These are phyloP conservation scores for Drosophila nebulosa DNA, from an alignment of 1,140 invertebrate species.

Conservation along the genomic window DNA sequence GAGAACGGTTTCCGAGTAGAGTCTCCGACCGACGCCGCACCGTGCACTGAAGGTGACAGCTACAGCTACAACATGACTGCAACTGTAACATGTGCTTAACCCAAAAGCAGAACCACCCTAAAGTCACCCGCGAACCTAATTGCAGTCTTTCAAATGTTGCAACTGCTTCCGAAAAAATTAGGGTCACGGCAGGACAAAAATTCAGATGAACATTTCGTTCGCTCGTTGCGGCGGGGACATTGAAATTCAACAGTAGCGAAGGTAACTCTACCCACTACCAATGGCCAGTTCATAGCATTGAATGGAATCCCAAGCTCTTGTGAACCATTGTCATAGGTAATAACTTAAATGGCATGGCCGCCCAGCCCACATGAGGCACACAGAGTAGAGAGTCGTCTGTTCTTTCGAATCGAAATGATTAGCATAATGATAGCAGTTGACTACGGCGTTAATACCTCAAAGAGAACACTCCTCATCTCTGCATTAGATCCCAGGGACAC, in stretches of 20 bases:
- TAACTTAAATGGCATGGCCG: neutral
- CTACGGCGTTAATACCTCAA: conserved; percentile 46
- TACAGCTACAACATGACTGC: conserved; percentile 34
- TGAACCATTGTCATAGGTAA: neutral
- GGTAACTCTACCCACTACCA: neutral
- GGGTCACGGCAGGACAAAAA: conserved; percentile 38
- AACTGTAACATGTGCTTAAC: conserved; percentile 61
- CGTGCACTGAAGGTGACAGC: conserved; percentile 28
- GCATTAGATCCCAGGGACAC: conserved; percentile 14
- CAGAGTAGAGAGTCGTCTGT: neutral
- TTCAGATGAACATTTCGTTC: conserved; percentile 43
- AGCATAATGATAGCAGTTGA: conserved; percentile 43
- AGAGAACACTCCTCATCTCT: conserved; percentile 18
- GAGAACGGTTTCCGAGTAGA: conserved; percentile 26
- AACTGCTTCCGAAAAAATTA: conserved; percentile 63
- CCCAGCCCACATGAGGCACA: neutral
- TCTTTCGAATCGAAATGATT: conserved; percentile 35
- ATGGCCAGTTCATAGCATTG: neutral
- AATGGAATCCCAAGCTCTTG: neutral
- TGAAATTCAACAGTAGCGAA: conserved; percentile 11
- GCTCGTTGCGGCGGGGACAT: no score
- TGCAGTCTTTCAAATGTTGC: conserved; percentile 57
- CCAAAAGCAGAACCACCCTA: conserved; percentile 46
- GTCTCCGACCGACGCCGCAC: no score
- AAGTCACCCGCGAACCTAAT: conserved; percentile 30